Evolutionary conservation across 2,888 invertebrate species (phyloP).

Genomic region (Yponomeuta evonymella): DNA sequence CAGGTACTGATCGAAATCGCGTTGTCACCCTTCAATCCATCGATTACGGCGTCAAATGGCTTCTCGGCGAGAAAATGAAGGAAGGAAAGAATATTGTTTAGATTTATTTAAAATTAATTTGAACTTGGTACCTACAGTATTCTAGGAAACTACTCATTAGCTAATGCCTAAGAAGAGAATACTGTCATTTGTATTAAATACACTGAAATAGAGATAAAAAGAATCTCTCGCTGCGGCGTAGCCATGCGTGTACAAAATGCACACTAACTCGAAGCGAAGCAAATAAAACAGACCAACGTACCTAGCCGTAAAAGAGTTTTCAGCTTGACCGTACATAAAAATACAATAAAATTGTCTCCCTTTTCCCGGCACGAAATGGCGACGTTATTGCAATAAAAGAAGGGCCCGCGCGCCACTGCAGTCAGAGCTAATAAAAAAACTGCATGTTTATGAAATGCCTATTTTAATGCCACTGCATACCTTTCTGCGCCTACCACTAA

Average conservation of each 20-base stretch:
- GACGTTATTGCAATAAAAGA: not conserved
- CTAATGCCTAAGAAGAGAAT: no score
- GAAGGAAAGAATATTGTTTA: not conserved
- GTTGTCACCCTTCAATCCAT: not conserved
- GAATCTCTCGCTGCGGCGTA: not conserved
- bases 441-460: not conserved
- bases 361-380: not conserved
- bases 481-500: not conserved
- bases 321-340: not conserved
- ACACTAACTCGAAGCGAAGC: not conserved
- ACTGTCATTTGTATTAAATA: no score
- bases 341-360: conserved; percentile 1
- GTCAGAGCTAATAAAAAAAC: not conserved
- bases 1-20: conserved; percentile 10
- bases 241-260: not conserved
- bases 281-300: not conserved
- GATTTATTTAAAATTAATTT: no score
- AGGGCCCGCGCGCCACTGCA: not conserved
- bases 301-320: not conserved
- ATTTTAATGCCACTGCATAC: not conserved
- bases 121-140: no score
- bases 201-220: not conserved
- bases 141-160: no score
- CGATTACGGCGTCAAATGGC: conserved; percentile 4
- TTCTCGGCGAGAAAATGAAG: not conserved